Base-by-base conservation (phyloP, 1,140 invertebrate genomes). In the Drosophila quadrilineata region DNA sequence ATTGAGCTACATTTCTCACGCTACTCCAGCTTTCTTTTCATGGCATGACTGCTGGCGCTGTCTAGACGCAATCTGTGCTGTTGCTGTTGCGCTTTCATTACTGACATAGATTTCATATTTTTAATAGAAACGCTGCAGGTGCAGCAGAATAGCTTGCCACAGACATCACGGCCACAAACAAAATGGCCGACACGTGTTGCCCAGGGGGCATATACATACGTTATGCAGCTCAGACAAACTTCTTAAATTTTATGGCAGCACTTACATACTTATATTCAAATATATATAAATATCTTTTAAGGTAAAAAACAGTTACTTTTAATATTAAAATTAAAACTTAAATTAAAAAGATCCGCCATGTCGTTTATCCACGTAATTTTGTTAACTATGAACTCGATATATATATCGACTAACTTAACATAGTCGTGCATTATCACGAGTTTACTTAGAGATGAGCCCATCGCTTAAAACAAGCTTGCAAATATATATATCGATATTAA, bases 1-100 rank as follows among this genome's bases (percentile, higher is more conserved):
- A n/a, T n/a, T n/a, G n/a, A n/a, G n/a, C n/a, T n/a, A n/a, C n/a
- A n/a, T n/a, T n/a, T n/a, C n/a, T n/a, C n/a, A n/a, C n/a, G n/a
- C n/a, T n/a, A n/a, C n/a, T n/a, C n/a, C n/a, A n/a, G n/a, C 2
- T 41, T 21, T 19, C 12, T 9, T 28, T 38, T 10, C 50, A n/a
- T 21, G 14, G 29, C 16, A 19, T 31, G 59, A 46, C 56, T 26
- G 33, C 54, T 57, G 56, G 19, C 31, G 17, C 16, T 43, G 35
- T 75, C 65, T 75, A 74, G 64, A 69, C 65, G 33, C 22, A 21
- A 57, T 22, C n/a, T n/a, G 12, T 48, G 45, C 48, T 38, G 16
- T 12, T 52, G 49, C 36, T 53, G 22, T 35, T 52, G 62, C 49
- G 45, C 33, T 62, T 75, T 67, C 50, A 66, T 71, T 59, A 64